Evolutionary conservation across 2,797 vertebrate genomes (phyloP).

Genomic region (Coendou prehensilis): DNA sequence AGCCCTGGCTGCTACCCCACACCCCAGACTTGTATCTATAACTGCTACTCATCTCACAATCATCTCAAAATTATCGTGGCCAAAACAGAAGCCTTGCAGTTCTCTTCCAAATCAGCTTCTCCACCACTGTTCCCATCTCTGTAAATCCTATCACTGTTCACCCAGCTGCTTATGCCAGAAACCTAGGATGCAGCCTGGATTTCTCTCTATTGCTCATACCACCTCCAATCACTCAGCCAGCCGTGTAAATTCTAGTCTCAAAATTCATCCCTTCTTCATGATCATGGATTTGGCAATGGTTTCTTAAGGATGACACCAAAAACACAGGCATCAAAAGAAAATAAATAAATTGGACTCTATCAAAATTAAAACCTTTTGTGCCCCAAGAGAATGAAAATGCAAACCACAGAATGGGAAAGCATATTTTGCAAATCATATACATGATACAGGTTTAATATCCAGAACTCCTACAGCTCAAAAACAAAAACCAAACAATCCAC

Average conservation of each 20-base stretch:
- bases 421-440: neutral
- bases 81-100: neutral
- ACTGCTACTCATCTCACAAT: neutral
- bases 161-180: neutral
- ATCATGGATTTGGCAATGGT: neutral
- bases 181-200: neutral
- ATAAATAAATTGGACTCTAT: neutral
- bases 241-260: neutral
- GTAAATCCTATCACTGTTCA: neutral
- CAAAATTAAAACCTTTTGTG: neutral
- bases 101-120: constrained; percentile 16
- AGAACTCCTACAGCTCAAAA: neutral
- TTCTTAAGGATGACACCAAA: neutral
- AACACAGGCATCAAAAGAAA: neutral
- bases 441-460: neutral
- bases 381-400: neutral
- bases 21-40: neutral
- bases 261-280: neutral
- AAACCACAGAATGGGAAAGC: neutral
- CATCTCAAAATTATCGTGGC: neutral
- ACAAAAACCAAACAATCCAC: neutral
- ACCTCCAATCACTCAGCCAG: neutral
- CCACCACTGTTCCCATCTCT: neutral
- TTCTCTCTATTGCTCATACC: neutral
- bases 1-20: neutral